Evolutionary conservation across 2,888 invertebrate genomes (phyloP).

Genomic region (Smittia sp.): DNA sequence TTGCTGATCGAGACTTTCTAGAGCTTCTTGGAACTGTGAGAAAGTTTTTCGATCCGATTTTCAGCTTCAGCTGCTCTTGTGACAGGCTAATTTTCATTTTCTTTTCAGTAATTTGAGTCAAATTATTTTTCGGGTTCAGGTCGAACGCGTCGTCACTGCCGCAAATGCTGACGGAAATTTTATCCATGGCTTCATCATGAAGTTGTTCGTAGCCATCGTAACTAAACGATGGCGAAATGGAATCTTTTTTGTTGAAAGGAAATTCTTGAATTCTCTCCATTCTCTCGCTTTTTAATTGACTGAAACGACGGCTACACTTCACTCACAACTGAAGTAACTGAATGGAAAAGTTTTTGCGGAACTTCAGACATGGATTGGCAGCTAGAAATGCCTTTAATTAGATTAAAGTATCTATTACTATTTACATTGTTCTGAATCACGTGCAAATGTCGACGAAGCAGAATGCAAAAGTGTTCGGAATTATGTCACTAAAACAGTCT

Average conservation of each 20-base stretch:
- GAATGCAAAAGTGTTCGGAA: too few relatives aligned
- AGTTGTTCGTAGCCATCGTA: slow-evolving; percentile 27
- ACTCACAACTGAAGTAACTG: neutral
- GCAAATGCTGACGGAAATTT: slow-evolving; percentile 28
- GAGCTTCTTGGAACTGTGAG: slow-evolving; percentile 20
- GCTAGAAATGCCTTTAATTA: neutral
- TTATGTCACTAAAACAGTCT: too few relatives aligned
- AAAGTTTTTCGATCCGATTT: neutral
- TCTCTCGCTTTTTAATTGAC: neutral
- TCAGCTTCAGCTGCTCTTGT: slow-evolving; percentile 41
- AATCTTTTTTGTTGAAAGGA: neutral
- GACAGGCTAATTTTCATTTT: slow-evolving; percentile 42
- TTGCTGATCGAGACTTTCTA: neutral
- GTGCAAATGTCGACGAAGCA: too few relatives aligned
- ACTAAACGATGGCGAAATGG: neutral
- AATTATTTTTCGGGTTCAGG: neutral
- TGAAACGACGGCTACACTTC: too few relatives aligned
- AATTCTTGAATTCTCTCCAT: too few relatives aligned
- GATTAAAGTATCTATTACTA: too few relatives aligned
- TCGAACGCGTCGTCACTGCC: neutral
- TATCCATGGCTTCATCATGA: slow-evolving; percentile 26
- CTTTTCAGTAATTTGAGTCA: neutral
- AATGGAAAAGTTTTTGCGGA: neutral
- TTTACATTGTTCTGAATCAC: too few relatives aligned
- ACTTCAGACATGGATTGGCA: neutral